Evolutionary conservation across 2,888 invertebrate genomes (phyloP).

Genomic region (Lepidochrysops patricia): DNA sequence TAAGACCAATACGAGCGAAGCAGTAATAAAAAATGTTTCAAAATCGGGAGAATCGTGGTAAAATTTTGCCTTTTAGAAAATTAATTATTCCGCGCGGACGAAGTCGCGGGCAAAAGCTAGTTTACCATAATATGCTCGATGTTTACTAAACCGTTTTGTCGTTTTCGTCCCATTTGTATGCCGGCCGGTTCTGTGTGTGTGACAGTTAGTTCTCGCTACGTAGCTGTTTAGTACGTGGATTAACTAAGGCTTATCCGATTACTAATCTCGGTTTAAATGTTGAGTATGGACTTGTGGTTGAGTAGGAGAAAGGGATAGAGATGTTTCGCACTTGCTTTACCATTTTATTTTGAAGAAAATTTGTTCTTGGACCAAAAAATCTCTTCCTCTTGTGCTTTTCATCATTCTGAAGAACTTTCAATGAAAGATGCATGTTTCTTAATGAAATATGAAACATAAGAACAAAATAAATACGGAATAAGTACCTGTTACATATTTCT

Average conservation of each 20-base stretch:
- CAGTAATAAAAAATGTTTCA: too few species aligned
- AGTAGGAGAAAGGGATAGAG: not conserved
- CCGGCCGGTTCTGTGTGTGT: conserved; percentile 25
- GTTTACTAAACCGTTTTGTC: conserved; percentile 23
- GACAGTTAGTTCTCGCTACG: conserved; percentile 56
- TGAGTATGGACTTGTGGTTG: not conserved
- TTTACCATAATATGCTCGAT: too few species aligned
- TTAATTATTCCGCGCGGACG: too few species aligned
- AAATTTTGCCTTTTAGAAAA: too few species aligned
- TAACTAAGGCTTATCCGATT: conserved; percentile 25
- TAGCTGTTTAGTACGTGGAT: conserved; percentile 45
- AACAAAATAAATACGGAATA: too few species aligned
- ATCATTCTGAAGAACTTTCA: too few species aligned
- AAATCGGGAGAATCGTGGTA: too few species aligned
- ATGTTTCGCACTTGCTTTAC: not conserved
- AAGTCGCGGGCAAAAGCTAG: too few species aligned
- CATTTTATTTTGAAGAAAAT: not conserved
- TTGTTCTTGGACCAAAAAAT: not conserved
- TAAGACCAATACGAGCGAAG: too few species aligned
- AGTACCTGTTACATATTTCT: not conserved
- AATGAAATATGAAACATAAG: too few species aligned
- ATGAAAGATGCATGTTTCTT: too few species aligned
- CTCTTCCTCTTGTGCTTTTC: not conserved
- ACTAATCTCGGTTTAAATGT: not conserved
- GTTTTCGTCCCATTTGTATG: conserved; percentile 51